Base-by-base conservation (phyloP, 1,140 invertebrate genomes). In the Drosophila nigromelanica region DNA sequence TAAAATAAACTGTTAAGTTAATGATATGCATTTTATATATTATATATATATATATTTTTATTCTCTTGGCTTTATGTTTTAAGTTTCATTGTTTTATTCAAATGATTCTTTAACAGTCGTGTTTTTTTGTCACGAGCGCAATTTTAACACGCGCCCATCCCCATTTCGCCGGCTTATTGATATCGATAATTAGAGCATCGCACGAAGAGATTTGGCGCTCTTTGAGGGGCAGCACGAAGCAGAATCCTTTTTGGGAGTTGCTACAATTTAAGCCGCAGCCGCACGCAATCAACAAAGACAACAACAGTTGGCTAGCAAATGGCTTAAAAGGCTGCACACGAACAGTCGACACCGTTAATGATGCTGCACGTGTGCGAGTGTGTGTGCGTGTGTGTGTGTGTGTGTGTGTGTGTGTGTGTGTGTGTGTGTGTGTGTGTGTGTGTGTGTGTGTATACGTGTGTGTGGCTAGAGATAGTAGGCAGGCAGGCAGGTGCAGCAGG, bases 221-320 rank as follows among this genome's bases (percentile, higher is more conserved):
- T 24, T 40, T 37, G 37, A 24, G 18, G 21, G 5, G 8, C 15
- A 14, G 14, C 14, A 12, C 43, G 15, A 12, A 3, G n/a, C 55
- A 1, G 14, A 14, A 12, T 43, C 39, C 11, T 12, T 35, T 67
- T 58, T 58, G 39, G 33, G 56, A 51, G 39, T 40, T 27, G 50
- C 8, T 30, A 7, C 62, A 47, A 37, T 64, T 64, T 45, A 37
- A 61, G 48, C 37, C 56, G 30, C 45, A 43, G 56, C 56, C 56
- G 10, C 47, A 27, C 40, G 33, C 78, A 81, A 81, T 81, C 78
- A 81, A 54, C 72, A 72, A 43, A 60, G 67, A 80, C 56, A 76
- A 80, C 72, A 72, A 42, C 35, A 51, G 21, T 14, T 18, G 15
- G 55, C 60, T 33, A 40, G 50, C 21, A 37, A 27, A 35, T 12